Evolutionary conservation across 2,888 invertebrate species (phyloP).

Genomic region (Pollenia amentaria): DNA sequence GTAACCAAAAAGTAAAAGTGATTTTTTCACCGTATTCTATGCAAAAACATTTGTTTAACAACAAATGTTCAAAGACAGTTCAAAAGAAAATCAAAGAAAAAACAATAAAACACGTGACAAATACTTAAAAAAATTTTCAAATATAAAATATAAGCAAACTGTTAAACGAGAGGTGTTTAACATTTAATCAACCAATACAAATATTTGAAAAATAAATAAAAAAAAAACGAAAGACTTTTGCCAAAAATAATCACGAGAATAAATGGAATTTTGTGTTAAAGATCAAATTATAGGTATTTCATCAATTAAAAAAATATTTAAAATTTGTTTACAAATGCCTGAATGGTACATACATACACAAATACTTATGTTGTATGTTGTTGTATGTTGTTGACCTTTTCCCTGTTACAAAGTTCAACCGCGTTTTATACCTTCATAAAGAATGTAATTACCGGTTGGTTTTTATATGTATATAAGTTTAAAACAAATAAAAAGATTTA

Average conservation of each 20-base stretch:
- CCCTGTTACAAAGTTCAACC: slow-evolving; percentile 1
- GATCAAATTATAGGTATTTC: slow-evolving; percentile 27
- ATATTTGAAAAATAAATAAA: slow-evolving; percentile 35
- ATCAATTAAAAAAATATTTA: slow-evolving; percentile 12
- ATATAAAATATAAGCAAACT: not conserved
- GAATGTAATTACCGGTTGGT: not conserved
- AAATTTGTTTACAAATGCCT: not conserved
- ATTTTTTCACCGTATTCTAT: slow-evolving; percentile 21
- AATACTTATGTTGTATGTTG: no score
- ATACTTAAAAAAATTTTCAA: not conserved
- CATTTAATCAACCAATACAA: slow-evolving; percentile 47
- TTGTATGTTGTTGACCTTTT: not conserved
- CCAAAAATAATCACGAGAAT: slow-evolving; percentile 53
- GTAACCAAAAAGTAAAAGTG: slow-evolving; percentile 56
- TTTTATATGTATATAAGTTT: no score
- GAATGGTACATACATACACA: not conserved
- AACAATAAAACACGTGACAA: slow-evolving; percentile 13
- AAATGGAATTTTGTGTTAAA: not conserved
- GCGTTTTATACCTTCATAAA: not conserved
- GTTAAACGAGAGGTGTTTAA: slow-evolving; percentile 42
- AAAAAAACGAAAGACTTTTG: slow-evolving; percentile 20
- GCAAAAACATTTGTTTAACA: slow-evolving; percentile 47
- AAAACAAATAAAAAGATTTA: no score
- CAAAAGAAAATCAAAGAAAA: slow-evolving; percentile 29
- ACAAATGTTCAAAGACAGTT: slow-evolving; percentile 25